phyloP scores from a whole-genome alignment of 92 coral and sea anemone genomes.

The Plumapathes pennacea region DNA sequence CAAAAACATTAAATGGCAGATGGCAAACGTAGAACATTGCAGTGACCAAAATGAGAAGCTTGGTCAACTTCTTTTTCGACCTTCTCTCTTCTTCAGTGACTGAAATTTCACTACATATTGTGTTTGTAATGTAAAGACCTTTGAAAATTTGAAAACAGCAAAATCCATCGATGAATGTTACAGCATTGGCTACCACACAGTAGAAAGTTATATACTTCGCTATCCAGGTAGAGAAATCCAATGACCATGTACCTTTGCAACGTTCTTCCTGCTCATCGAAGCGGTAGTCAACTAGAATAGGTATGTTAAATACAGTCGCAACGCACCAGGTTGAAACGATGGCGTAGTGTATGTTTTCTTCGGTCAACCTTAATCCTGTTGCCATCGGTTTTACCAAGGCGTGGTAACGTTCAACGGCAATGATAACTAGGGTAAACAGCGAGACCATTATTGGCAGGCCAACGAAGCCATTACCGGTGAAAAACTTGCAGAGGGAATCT shows the following conservation, averaged over 20 bases:
- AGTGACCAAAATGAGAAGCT: constrained; percentile 49
- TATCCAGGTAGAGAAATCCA: constrained; percentile 32
- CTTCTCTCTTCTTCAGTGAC: constrained; percentile 47
- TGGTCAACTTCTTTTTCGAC: constrained; percentile 59
- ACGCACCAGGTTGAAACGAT: constrained; percentile 47
- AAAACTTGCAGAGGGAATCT: constrained; percentile 22
- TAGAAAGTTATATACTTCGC: too few relatives aligned
- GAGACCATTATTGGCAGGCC: constrained; percentile 64
- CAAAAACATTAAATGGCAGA: constrained; percentile 50
- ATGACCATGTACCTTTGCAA: constrained; percentile 50
- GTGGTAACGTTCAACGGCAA: constrained; percentile 72
- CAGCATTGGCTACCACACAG: constrained; percentile 36
- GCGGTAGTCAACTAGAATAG: constrained; percentile 34
- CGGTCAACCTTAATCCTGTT: constrained; percentile 48
- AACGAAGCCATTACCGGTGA: constrained; percentile 68
- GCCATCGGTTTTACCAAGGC: constrained; percentile 60
- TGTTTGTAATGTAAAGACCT: constrained; percentile 67
- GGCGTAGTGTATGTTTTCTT: constrained; percentile 52
- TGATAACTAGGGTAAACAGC: constrained; percentile 52
- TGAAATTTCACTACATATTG: constrained; percentile 51
- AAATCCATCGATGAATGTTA: constrained; percentile 49
- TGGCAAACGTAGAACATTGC: constrained; percentile 50
- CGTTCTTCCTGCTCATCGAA: background rate
- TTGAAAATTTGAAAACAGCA: constrained; percentile 66
- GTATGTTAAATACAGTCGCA: constrained; percentile 56